Conservation (phyloP, 2,888 invertebrate genomes). For the Pristionchus entomophagus region DNA sequence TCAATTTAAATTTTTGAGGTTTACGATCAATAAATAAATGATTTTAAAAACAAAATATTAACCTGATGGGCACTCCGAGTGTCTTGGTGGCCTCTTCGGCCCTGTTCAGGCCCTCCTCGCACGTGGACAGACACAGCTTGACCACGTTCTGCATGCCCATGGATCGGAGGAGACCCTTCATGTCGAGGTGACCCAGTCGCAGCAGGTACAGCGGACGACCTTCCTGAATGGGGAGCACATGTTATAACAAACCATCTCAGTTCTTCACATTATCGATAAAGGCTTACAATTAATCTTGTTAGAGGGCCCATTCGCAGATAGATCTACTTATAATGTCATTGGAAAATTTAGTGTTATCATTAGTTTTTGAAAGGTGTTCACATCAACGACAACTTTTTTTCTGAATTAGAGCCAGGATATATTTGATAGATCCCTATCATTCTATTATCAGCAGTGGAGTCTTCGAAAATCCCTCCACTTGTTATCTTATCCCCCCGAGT, state of each 20-base stretch:
- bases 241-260: too few relatives aligned
- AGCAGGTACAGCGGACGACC: constrained; percentile 91
- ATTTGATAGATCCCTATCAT: too few relatives aligned
- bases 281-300: too few relatives aligned
- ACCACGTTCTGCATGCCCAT: constrained; percentile 92
- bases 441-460: too few relatives aligned
- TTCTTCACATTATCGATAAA: too few relatives aligned
- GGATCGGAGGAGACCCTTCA: constrained; percentile 92
- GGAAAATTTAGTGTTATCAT: too few relatives aligned
- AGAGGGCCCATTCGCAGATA: too few relatives aligned
- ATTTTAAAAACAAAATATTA: constrained; percentile 49
- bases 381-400: too few relatives aligned
- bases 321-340: too few relatives aligned
- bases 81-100: constrained; percentile 89
- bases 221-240: too few relatives aligned
- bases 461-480: too few relatives aligned
- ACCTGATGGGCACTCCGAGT: constrained; percentile 86
- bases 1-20: neutral
- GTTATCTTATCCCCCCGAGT: neutral
- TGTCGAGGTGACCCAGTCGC: constrained; percentile 93
- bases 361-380: neutral
- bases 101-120: constrained; percentile 90
- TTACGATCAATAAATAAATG: neutral
- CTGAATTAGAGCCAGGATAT: too few relatives aligned
- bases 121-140: constrained; percentile 83